Evolutionary conservation across 2,113 vertebrate species (phyloP).

Genomic region (Microcebus tavaratra): DNA sequence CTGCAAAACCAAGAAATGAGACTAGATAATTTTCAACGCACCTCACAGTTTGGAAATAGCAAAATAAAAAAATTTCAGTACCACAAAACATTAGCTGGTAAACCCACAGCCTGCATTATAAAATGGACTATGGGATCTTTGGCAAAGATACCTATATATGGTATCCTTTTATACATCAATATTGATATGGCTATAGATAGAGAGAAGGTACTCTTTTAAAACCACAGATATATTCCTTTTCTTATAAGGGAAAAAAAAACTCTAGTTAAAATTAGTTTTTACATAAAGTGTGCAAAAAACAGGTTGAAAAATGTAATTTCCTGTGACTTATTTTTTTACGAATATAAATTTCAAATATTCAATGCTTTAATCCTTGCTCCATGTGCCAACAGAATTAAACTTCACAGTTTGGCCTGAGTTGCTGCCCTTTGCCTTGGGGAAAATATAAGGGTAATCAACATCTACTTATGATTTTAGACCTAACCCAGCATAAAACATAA

Average conservation of each 20-base stretch:
- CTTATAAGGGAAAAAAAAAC: neutral
- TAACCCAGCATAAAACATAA: no score
- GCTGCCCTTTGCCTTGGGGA: no score
- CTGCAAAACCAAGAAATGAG: neutral
- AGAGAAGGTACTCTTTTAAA: neutral
- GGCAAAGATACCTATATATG: neutral
- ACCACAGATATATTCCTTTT: neutral
- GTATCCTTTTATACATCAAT: neutral
- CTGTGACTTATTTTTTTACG: no score
- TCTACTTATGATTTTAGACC: no score
- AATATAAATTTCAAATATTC: no score
- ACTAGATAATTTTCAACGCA: slow-evolving; percentile 9
- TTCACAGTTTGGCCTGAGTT: no score
- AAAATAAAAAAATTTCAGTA: neutral
- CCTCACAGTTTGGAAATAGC: neutral
- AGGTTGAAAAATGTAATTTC: no score
- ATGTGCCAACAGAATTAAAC: no score
- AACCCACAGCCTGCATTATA: neutral
- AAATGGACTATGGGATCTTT: neutral
- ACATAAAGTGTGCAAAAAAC: no score
- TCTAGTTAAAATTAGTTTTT: no score
- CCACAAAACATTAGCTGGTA: neutral
- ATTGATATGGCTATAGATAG: neutral
- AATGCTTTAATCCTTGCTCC: no score
- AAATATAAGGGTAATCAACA: no score